phyloP scores from a whole-genome alignment of 2,797 vertebrate species.

The Bovichtus diacanthus region DNA sequence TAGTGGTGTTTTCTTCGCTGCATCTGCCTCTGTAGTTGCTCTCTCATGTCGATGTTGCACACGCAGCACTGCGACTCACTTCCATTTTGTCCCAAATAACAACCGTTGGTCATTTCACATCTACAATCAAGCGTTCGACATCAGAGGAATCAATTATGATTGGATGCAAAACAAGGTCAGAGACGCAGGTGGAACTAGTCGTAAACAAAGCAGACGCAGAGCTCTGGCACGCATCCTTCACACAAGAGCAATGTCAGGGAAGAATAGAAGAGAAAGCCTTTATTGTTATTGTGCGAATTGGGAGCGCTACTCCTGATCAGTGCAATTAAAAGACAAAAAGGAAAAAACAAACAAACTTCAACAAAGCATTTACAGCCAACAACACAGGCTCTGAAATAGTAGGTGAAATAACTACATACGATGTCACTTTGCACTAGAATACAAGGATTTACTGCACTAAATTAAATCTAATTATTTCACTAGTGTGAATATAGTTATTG shows the following conservation, averaged over 20 bases:
- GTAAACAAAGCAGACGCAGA: not conserved
- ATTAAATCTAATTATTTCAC: not conserved
- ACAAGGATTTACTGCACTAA: not conserved
- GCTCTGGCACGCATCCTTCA: constrained; percentile 1
- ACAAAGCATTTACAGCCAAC: not conserved
- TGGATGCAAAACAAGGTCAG: constrained; percentile 12
- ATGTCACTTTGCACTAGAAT: not conserved
- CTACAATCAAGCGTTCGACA: constrained; percentile 19
- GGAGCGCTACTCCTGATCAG: not conserved
- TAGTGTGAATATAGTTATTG: too few relatives aligned
- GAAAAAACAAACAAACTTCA: not conserved
- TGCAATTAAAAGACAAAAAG: not conserved
- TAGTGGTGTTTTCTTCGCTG: constrained; percentile 26
- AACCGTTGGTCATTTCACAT: constrained; percentile 16
- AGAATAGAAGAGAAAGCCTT: not conserved
- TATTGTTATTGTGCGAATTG: not conserved
- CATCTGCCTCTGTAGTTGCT: constrained; percentile 37
- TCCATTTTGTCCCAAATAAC: constrained; percentile 16
- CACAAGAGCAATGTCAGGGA: not conserved
- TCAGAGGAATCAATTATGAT: constrained; percentile 11
- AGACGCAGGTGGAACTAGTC: constrained; percentile 11
- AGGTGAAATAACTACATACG: not conserved
- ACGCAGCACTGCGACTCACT: not conserved
- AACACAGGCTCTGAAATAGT: not conserved
- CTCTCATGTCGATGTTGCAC: constrained; percentile 18